phyloP scores from a whole-genome alignment of 2,113 vertebrate genomes.

The Sylvia atricapilla region DNA sequence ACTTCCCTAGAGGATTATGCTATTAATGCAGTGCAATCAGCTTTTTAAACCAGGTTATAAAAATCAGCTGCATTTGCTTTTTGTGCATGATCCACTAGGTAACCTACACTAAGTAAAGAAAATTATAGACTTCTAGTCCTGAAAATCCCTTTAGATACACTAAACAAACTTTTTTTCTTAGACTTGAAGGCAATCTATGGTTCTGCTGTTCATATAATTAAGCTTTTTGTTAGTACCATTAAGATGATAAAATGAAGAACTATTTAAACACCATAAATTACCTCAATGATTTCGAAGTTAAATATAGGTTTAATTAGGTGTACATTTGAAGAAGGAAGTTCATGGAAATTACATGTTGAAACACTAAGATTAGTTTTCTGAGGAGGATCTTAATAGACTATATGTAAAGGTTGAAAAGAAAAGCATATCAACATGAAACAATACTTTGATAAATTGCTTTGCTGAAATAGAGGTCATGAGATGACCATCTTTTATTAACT shows the following conservation, averaged over 20 bases:
- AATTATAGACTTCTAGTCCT: neutral
- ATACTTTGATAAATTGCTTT: neutral
- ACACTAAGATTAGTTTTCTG: neutral
- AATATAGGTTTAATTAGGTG: neutral
- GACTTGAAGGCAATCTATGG: neutral
- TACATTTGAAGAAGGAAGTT: neutral
- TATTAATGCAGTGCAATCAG: neutral
- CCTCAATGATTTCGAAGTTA: neutral
- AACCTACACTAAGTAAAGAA: neutral
- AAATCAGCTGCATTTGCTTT: neutral
- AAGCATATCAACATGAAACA: neutral
- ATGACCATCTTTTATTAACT: neutral
- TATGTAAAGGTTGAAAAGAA: neutral
- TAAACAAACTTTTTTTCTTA: neutral
- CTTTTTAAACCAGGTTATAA: neutral
- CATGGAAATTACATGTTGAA: neutral
- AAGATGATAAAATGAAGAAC: neutral
- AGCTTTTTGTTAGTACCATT: neutral
- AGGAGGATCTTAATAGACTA: neutral
- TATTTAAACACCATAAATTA: neutral
- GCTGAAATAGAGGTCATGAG: neutral
- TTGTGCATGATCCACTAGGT: neutral
- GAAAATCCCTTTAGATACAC: neutral
- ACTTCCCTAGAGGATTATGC: neutral
- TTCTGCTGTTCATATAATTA: neutral